phyloP scores from a whole-genome alignment of 2,888 invertebrate species.

The Melanchra persicariae region DNA sequence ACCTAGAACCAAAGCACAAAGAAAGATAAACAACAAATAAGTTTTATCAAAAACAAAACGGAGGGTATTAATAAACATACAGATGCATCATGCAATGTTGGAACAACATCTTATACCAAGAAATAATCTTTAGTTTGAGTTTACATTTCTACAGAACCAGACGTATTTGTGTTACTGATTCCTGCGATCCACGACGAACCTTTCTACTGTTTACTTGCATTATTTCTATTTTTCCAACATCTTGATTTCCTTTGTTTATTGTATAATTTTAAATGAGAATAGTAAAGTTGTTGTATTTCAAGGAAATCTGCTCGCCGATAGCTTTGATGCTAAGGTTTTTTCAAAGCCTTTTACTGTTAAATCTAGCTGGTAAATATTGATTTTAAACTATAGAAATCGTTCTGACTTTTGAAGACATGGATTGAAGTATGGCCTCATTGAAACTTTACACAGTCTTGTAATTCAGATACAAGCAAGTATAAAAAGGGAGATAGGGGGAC shows the following conservation, averaged over 20 bases:
- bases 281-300: background rate
- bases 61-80: conserved; percentile 42
- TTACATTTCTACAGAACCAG: conserved; percentile 49
- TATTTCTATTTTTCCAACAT: conserved; percentile 40
- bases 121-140: conserved; percentile 45
- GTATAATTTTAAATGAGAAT: conserved; percentile 15
- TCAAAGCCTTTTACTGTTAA: background rate
- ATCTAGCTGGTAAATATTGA: conserved; percentile 7
- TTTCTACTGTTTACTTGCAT: conserved; percentile 27
- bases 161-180: conserved; percentile 57
- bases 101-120: conserved; percentile 44
- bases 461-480: background rate
- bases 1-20: conserved; percentile 1
- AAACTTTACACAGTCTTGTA: background rate
- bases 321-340: conserved; percentile 9
- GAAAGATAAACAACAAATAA: conserved; percentile 23
- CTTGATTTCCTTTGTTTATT: conserved; percentile 22
- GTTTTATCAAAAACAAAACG: conserved; percentile 32
- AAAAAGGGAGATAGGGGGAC: background rate
- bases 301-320: background rate
- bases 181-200: conserved; percentile 27
- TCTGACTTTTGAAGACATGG: background rate
- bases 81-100: conserved; percentile 51
- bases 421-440: background rate
- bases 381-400: background rate